These are phyloP conservation scores for Lerista edwardsae DNA, from an alignment of 2,797 vertebrate genomes.

Conservation along the genomic window DNA sequence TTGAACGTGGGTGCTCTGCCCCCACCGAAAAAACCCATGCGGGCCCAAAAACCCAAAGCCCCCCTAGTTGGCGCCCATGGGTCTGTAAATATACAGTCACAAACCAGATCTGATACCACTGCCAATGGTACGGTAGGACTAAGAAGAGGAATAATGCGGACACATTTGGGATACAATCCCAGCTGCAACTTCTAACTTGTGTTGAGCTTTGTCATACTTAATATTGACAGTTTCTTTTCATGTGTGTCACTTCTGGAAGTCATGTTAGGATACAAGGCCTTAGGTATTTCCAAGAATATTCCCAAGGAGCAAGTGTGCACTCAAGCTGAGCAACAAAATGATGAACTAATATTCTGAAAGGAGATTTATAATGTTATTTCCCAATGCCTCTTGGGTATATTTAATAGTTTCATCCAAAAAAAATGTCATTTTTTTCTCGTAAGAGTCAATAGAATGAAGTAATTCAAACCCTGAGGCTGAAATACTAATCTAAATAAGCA, in stretches of 20 bases:
- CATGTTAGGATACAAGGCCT: neutral
- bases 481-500: neutral
- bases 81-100: too few relatives aligned
- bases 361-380: neutral
- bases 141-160: too few relatives aligned
- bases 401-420: neutral
- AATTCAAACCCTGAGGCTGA: neutral
- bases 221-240: neutral
- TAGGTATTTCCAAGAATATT: neutral
- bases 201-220: neutral
- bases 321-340: neutral
- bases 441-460: neutral
- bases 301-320: neutral
- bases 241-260: neutral
- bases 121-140: too few relatives aligned
- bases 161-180: neutral
- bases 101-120: too few relatives aligned
- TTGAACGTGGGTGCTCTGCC: too few relatives aligned
- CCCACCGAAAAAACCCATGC: too few relatives aligned
- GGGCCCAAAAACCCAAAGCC: too few relatives aligned
- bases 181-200: neutral
- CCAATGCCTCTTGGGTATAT: neutral
- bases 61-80: too few relatives aligned
- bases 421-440: neutral
- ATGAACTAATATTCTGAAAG: conserved; percentile 2